Base-by-base conservation (phyloP, 2,888 invertebrate species). In the Tetranychus piercei region DNA sequence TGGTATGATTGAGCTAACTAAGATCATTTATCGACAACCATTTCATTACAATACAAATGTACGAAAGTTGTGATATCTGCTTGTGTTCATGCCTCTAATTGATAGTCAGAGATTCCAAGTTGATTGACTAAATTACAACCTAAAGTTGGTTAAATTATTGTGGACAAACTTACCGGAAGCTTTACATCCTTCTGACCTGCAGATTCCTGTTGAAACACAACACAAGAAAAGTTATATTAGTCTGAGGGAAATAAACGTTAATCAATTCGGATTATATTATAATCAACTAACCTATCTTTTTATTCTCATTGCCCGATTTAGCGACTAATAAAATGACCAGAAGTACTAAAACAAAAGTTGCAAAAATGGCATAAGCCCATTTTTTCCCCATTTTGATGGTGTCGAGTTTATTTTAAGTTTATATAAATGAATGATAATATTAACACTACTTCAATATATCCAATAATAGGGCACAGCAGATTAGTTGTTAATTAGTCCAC, bases 101-200 rank as follows among this genome's bases (percentile, higher is more conserved):
- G 34, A 34, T 5, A 34, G 5, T 34, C 34, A 34, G 34, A 0
- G 34, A 34, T 34, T 34, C 3, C 34, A 34, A 34, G 5, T 34
- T 34, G 34, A 34, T 34, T 34, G 34, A 34, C 34, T 34, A 34
- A 34, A 34, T 34, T 34, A 34, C 34, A 34, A 34, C 34, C 34
- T 34, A 5, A 34, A 34, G 5, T 11, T 20, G 20, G 69, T 69
- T 69, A 20, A 69, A 69, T 20, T 20, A 23, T n/a, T 18, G 11
- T 11, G 11, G 22, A 1, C 11, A 11, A 69, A 69, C 69, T 23
- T 69, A 69, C 69, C 69, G 69, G 69, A 23, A 20, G 34, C 69
- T 69, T 69, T 69, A 69, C 69, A 69, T 69, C 69, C 69, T 69
- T 69, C 69, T 69, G 69, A 69, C 22, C 69, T 20, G 34, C 69